Percentiles rank a stretch among this genome's conserved stretches.
Conservation (phyloP, 2,888 invertebrate genomes). For the Cepaea hortensis region DNA sequence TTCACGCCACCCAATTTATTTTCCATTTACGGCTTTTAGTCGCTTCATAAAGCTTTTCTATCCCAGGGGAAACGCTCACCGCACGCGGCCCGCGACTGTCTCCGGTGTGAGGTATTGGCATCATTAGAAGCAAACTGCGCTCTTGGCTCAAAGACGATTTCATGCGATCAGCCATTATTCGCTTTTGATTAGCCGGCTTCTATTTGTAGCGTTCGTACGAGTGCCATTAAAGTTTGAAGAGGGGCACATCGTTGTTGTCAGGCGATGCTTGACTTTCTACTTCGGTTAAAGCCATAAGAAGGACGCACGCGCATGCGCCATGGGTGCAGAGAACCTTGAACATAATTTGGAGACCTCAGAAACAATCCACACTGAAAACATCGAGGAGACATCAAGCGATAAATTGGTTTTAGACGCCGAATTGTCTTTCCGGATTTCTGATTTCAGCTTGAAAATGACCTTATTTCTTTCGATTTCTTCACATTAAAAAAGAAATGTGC, state of each 20-base stretch:
- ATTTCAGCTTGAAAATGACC: conserved; percentile 13
- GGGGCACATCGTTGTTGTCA: conserved; percentile 52
- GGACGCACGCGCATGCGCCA: conserved; percentile 39
- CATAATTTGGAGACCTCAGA: conserved; percentile 33
- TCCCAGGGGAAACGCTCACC: conserved; percentile 53
- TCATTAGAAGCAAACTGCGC: conserved; percentile 55
- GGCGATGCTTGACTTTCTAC: conserved; percentile 55
- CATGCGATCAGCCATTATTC: conserved; percentile 56
- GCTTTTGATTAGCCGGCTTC: conserved; percentile 54
- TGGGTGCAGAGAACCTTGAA: conserved; percentile 22
- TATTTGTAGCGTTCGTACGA: conserved; percentile 56
- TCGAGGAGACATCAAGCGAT: conserved; percentile 36
- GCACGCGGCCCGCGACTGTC: conserved; percentile 49
- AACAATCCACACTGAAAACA: conserved; percentile 22
- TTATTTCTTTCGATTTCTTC: not conserved
- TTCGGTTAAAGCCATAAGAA: conserved; percentile 38
- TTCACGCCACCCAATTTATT: conserved; percentile 56
- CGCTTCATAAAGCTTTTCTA: conserved; percentile 56
- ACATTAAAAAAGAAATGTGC: not conserved
- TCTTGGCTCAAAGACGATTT: conserved; percentile 54
- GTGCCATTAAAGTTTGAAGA: conserved; percentile 55
- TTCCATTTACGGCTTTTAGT: conserved; percentile 60
- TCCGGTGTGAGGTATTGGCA: conserved; percentile 53
- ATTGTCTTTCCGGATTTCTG: conserved; percentile 39
- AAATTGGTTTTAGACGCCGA: conserved; percentile 33